These are phyloP conservation scores for Dasysyrphus tricinctus DNA, from an alignment of 2,888 invertebrate species.

Conservation along the genomic window DNA sequence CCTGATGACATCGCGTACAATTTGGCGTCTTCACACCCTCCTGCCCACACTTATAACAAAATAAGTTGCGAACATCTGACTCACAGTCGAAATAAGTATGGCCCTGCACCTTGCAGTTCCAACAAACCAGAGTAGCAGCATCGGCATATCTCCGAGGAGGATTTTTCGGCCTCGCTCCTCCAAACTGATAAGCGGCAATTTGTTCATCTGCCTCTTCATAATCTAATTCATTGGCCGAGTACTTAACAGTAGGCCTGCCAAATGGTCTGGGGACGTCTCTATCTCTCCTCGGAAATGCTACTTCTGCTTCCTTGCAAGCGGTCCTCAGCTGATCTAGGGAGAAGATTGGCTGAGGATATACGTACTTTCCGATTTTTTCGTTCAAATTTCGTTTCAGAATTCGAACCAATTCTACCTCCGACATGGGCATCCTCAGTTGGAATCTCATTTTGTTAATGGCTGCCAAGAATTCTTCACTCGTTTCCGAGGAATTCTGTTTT, in stretches of 20 bases:
- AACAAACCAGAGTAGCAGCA: too few relatives aligned
- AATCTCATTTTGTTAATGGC: not conserved
- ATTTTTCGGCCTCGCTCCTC: too few relatives aligned
- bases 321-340: not conserved
- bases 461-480: not conserved
- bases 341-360: not conserved
- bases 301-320: not conserved
- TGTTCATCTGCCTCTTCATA: not conserved
- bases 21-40: not conserved
- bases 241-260: not conserved
- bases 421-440: not conserved
- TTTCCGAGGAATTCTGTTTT: too few relatives aligned
- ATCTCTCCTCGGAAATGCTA: not conserved
- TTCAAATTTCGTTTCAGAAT: not conserved
- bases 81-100: not conserved
- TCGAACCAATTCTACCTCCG: not conserved
- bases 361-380: not conserved
- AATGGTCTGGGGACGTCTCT: not conserved
- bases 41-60: not conserved
- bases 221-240: not conserved
- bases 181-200: not conserved
- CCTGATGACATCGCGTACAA: not conserved
- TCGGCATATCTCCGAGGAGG: too few relatives aligned
- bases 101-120: not conserved
- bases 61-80: not conserved